Evolutionary conservation across 2,797 vertebrate genomes (phyloP), one percentile per base, ranked within the genome.

Genomic region (Liparis tanakae): DNA sequence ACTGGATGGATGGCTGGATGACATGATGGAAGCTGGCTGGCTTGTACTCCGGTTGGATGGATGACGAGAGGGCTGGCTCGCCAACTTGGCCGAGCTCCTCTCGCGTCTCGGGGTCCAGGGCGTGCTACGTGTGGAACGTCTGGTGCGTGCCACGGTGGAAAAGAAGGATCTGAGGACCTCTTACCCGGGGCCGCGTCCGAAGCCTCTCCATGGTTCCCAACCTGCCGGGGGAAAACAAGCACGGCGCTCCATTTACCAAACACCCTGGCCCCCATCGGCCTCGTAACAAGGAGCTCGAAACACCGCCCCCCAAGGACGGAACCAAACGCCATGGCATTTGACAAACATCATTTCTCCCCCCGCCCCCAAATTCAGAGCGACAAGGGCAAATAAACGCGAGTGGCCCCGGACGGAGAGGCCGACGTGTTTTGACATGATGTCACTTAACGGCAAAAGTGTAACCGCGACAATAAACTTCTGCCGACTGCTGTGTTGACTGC

Each of bases 361-460:
- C 73, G 51, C 70, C 25, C 25, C 68, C 34, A 84, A 89, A 93
- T 89, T 78, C 82, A 88, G 83, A 89, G 58, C 50, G 90, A 93
- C 88, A 84, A 76, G 89, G 74, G 80, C 91, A 92, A 94, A 93
- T 88, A 92, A 92, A 92, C 71, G 53, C 4, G 17, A 80, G 76
- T 37, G 57, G 75, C 74, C 13, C 17, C 2, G 63, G 73, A 74
- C 71, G 51, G 51, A 63, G 56, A 74, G 62, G 80, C 65, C 30
- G 70, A 84, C 37, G 20, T 93, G 87, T 94, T 94, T 93, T 92
- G 91, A 93, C 91, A 91, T 81, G 68, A 85, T 87, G 90, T 93
- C 90, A 90, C 87, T 89, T 90, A 89, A 85, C 81, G 65, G 90
- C 80, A 88, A 89, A 88, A 91, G 85, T 91, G 89, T 86, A 85